phyloP scores from a whole-genome alignment of 1,140 invertebrate genomes.

The Campoletis sonorensis region DNA sequence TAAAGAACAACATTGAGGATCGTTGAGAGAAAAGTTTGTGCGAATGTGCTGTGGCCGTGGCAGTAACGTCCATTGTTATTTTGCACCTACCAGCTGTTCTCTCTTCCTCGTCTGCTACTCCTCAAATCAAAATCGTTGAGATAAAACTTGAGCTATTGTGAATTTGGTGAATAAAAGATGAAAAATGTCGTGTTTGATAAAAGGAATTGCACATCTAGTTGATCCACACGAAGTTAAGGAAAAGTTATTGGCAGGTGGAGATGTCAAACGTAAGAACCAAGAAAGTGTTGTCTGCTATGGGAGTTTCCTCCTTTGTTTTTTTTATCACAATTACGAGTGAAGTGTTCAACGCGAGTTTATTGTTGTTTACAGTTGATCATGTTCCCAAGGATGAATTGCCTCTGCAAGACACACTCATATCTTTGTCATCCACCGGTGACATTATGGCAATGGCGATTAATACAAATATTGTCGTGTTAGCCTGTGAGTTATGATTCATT shows the following conservation, averaged over 20 bases:
- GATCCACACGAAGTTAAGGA: conserved; percentile 78
- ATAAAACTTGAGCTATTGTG: neutral
- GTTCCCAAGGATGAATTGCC: conserved; percentile 68
- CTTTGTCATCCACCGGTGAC: conserved; percentile 71
- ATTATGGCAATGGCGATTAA: conserved; percentile 69
- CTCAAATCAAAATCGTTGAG: neutral
- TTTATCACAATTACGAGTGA: conserved; percentile 69
- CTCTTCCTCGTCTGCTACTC: neutral
- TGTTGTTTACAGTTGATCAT: conserved; percentile 68
- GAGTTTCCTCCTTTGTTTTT: conserved; percentile 51
- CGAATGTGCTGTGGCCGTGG: too few species aligned
- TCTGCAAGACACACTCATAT: conserved; percentile 68
- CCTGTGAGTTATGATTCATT: conserved; percentile 63
- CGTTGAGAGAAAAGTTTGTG: too few species aligned
- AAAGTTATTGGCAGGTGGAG: conserved; percentile 54
- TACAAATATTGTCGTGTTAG: conserved; percentile 71
- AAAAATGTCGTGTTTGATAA: conserved; percentile 83
- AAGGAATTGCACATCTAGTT: conserved; percentile 81
- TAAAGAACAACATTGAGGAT: too few species aligned
- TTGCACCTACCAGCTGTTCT: neutral
- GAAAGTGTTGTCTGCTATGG: neutral
- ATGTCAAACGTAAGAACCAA: conserved; percentile 61
- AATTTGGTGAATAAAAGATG: conserved; percentile 22
- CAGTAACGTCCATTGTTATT: too few species aligned
- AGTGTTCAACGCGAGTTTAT: conserved; percentile 87